Percentiles rank a stretch among this genome's conserved stretches.
Conservation (phyloP, 2,888 invertebrate species). For the Dynastes maya region DNA sequence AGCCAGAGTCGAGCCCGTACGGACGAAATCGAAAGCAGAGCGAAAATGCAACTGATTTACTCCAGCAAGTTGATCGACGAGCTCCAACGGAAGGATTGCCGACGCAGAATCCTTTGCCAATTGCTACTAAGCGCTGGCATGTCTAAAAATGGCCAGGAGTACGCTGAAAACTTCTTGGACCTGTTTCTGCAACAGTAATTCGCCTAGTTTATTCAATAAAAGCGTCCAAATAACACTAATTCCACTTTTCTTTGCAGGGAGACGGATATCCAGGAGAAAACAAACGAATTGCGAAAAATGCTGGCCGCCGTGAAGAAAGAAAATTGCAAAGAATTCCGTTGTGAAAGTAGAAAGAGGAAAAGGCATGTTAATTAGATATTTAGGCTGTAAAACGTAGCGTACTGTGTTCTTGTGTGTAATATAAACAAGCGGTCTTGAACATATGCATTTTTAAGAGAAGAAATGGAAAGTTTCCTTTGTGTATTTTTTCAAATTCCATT, state of each 20-base stretch:
- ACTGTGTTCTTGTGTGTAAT: not conserved
- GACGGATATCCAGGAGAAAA: conserved; percentile 62
- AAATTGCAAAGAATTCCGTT: conserved; percentile 64
- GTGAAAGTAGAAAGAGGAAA: conserved; percentile 54
- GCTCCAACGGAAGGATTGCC: conserved; percentile 62
- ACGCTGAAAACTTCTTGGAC: conserved; percentile 65
- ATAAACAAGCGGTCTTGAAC: not conserved
- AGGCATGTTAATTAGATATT: conserved; percentile 18
- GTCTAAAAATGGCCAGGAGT: conserved; percentile 63
- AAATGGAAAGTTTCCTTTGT: not conserved
- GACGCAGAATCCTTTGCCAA: conserved; percentile 66
- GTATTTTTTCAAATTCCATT: not conserved
- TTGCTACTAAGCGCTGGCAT: conserved; percentile 63
- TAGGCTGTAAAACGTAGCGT: not conserved
- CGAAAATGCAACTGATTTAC: conserved; percentile 48
- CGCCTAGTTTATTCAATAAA: not conserved
- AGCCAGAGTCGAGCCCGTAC: conserved; percentile 46
- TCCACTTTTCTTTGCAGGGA: conserved; percentile 61
- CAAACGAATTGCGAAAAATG: conserved; percentile 65
- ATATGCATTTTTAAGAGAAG: not conserved
- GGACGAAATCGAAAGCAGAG: conserved; percentile 50
- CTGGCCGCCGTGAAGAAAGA: conserved; percentile 66
- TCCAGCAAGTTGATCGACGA: conserved; percentile 52
- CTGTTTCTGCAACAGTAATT: conserved; percentile 64
- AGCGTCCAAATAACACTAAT: conserved; percentile 28